These are phyloP conservation scores for Ficedula albicollis DNA, from an alignment of 2,797 vertebrate genomes.

Conservation along the genomic window DNA sequence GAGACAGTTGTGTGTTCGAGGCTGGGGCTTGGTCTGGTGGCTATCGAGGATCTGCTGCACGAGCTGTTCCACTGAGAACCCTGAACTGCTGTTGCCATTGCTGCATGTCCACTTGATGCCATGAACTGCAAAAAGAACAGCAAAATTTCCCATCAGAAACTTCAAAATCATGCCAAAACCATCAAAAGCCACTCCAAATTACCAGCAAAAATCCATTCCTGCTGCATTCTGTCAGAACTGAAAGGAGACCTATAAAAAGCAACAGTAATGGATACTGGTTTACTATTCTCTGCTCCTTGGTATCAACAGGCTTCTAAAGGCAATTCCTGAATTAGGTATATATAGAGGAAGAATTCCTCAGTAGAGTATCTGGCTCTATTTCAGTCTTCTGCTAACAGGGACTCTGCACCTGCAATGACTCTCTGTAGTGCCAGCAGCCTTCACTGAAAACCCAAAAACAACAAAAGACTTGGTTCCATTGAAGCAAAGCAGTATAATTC, in stretches of 20 bases:
- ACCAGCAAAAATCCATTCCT: neutral
- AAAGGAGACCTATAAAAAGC: neutral
- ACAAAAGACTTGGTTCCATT: neutral
- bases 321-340: neutral
- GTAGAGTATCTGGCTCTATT: neutral
- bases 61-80: constrained; percentile 99
- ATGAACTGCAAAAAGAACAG: constrained; percentile 91
- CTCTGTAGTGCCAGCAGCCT: neutral
- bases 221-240: neutral
- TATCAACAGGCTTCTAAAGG: neutral
- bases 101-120: constrained; percentile 99
- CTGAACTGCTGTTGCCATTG: constrained; percentile 99
- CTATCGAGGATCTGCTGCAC: constrained; percentile 99
- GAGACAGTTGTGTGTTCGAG: constrained; percentile 99
- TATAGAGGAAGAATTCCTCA: neutral
- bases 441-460: neutral
- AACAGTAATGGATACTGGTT: neutral
- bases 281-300: neutral
- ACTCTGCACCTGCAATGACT: neutral
- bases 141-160: constrained; percentile 66
- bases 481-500: neutral
- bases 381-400: neutral
- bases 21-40: constrained; percentile 99
- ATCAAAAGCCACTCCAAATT: neutral
- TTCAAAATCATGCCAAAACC: neutral